A percentile compares a stretch with the other conserved stretches of the same genome.
phyloP scores from a whole-genome alignment of 2,113 vertebrate species.

The Takifugu bimaculatus region DNA sequence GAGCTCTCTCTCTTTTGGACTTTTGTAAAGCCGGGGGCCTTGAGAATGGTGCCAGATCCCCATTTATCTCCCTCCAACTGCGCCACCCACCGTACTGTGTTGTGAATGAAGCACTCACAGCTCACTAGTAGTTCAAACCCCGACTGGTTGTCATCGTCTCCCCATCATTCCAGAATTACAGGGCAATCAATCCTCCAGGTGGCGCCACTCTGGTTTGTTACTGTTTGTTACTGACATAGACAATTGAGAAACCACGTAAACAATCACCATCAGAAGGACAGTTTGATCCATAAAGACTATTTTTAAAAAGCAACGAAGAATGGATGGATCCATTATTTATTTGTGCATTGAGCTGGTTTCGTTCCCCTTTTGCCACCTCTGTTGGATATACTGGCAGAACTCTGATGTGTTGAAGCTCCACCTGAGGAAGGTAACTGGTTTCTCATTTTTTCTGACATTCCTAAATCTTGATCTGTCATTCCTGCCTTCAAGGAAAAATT shows the following conservation, averaged over 20 bases:
- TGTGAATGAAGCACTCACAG: conserved; percentile 10
- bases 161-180: conserved; percentile 25
- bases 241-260: background rate
- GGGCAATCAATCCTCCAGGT: conserved; percentile 56
- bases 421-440: conserved; percentile 20
- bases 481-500: conserved; percentile 41
- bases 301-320: conserved; percentile 57
- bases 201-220: conserved; percentile 21
- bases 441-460: conserved; percentile 43
- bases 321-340: conserved; percentile 43
- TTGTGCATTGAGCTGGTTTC: conserved; percentile 42
- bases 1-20: conserved; percentile 30
- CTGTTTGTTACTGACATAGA: conserved; percentile 13
- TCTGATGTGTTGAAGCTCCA: conserved; percentile 29
- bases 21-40: conserved; percentile 37
- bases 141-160: conserved; percentile 23
- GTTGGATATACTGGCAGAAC: conserved; percentile 37
- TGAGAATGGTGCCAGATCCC: conserved; percentile 39
- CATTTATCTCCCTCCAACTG: conserved; percentile 16
- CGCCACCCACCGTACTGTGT: conserved; percentile 6
- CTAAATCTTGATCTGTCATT: conserved; percentile 40
- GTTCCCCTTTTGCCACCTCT: conserved; percentile 29
- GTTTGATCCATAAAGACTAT: conserved; percentile 33
- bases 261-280: background rate
- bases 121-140: conserved; percentile 64